Conservation (phyloP, 2,888 invertebrate genomes). For the Cerceris ruficornis region DNA sequence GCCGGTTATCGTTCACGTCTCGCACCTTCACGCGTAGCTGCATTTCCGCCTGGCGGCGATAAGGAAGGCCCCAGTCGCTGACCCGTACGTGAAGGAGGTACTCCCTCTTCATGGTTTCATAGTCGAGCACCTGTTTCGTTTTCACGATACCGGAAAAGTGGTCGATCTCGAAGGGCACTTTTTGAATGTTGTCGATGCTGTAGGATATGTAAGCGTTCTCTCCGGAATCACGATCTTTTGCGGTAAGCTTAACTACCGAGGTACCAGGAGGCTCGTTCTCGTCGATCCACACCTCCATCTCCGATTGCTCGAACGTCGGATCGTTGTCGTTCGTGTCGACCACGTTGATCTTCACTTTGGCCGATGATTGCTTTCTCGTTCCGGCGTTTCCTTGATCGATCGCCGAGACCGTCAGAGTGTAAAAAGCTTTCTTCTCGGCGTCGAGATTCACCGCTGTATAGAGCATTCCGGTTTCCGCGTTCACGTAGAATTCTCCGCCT, state of each 20-base stretch:
- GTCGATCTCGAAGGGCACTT: constrained; percentile 97
- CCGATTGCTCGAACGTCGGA: constrained; percentile 90
- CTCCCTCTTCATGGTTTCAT: constrained; percentile 93
- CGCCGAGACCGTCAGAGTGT: constrained; percentile 94
- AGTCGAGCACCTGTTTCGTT: constrained; percentile 92
- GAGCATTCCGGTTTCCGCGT: constrained; percentile 94
- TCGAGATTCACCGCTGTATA: constrained; percentile 92
- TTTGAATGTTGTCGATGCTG: constrained; percentile 94
- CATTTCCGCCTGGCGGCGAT: constrained; percentile 95
- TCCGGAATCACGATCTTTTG: constrained; percentile 94
- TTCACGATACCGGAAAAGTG: constrained; percentile 95
- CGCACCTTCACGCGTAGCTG: constrained; percentile 90
- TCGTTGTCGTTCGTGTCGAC: constrained; percentile 97
- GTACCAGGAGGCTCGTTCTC: constrained; percentile 95
- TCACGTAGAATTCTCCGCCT: constrained; percentile 93
- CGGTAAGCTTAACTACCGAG: constrained; percentile 91
- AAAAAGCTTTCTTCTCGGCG: constrained; percentile 92
- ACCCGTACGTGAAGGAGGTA: constrained; percentile 93
- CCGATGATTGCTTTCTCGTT: constrained; percentile 92
- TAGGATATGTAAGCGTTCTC: constrained; percentile 98
- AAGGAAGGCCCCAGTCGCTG: constrained; percentile 97
- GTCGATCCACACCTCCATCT: constrained; percentile 88
- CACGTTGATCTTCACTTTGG: constrained; percentile 94
- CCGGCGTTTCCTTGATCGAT: constrained; percentile 93
- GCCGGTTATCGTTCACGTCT: constrained; percentile 96